Percentiles rank a stretch among this genome's conserved stretches.
Evolutionary conservation across 1,140 invertebrate species (phyloP).

Genomic region (Euschistus heros): DNA sequence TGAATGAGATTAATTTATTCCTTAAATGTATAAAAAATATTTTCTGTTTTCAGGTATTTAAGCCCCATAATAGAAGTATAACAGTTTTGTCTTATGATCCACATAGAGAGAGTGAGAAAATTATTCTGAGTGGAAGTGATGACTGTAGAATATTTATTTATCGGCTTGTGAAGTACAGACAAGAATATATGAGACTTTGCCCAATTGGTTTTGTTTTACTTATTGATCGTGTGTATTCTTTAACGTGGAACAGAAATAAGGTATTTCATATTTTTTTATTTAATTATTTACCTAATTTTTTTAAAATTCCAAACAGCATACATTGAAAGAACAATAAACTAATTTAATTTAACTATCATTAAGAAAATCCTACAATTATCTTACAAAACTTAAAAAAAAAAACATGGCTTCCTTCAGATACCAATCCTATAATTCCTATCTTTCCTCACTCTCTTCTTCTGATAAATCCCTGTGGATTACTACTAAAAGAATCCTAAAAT

Average conservation of each 20-base stretch:
- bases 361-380: too few relatives aligned
- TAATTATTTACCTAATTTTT: too few relatives aligned
- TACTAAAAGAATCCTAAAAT: too few relatives aligned
- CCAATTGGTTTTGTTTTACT: conserved; percentile 55
- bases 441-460: too few relatives aligned
- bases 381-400: too few relatives aligned
- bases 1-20: background rate
- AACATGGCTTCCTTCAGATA: too few relatives aligned
- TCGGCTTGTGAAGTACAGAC: conserved; percentile 32
- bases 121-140: conserved; percentile 50
- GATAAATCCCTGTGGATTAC: too few relatives aligned
- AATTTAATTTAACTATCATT: too few relatives aligned
- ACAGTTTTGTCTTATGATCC: conserved; percentile 47
- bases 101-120: conserved; percentile 32
- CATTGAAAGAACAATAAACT: too few relatives aligned
- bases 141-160: conserved; percentile 59
- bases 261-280: background rate
- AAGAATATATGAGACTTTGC: conserved; percentile 34
- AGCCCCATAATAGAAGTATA: conserved; percentile 52
- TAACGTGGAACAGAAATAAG: conserved; percentile 46
- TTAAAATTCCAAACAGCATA: too few relatives aligned
- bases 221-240: conserved; percentile 45
- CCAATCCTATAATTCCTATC: too few relatives aligned
- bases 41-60: conserved; percentile 43
- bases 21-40: background rate